Conservation (phyloP, 2,797 vertebrate genomes). For the Stomatorhinus walkeri region DNA sequence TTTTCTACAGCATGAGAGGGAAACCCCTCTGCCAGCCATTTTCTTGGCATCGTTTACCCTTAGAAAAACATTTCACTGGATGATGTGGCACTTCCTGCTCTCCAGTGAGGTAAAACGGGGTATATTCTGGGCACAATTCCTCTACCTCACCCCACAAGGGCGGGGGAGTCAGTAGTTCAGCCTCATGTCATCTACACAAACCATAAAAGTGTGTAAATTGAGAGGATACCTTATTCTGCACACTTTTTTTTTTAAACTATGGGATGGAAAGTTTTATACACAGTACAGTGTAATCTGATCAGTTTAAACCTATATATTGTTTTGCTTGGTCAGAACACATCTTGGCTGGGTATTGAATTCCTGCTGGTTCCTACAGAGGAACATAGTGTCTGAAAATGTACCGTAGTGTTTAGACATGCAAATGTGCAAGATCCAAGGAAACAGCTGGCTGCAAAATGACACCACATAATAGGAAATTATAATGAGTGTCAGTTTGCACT, state of each 20-base stretch:
- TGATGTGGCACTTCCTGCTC: background rate
- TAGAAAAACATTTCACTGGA: background rate
- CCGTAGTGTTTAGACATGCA: background rate
- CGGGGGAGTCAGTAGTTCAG: background rate
- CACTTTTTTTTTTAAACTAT: background rate
- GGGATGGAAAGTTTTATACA: background rate
- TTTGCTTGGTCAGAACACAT: background rate
- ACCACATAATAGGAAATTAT: background rate
- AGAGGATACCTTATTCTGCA: background rate
- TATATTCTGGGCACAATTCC: background rate
- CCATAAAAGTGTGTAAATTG: background rate
- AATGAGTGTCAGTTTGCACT: background rate
- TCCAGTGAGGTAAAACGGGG: background rate
- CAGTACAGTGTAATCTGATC: background rate
- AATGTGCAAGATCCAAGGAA: conserved; percentile 2
- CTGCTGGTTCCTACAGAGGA: background rate
- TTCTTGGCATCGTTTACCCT: background rate
- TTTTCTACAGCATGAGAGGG: background rate
- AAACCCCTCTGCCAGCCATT: background rate
- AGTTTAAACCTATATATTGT: background rate
- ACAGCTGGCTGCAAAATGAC: background rate
- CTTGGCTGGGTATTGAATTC: background rate
- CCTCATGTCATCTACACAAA: background rate
- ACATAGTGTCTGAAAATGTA: background rate
- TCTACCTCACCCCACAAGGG: background rate